phyloP scores from a whole-genome alignment of 2,113 vertebrate species.

The Canis aureus region DNA sequence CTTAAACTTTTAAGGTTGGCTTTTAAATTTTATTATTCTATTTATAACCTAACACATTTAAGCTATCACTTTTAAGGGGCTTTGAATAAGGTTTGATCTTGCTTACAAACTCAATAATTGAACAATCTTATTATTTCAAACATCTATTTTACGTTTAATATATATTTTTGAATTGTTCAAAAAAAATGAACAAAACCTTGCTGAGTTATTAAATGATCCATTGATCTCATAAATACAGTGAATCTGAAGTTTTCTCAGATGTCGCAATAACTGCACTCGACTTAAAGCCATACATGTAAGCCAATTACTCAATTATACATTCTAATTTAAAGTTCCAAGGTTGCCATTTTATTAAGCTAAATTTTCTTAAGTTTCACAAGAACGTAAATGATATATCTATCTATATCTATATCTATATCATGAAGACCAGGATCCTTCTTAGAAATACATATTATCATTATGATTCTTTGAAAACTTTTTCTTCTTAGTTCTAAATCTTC shows the following conservation, averaged over 20 bases:
- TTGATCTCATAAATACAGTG: background rate
- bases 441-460: background rate
- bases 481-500: conserved; percentile 18
- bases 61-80: conserved; percentile 7
- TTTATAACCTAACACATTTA: background rate
- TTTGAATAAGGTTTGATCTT: conserved; percentile 9
- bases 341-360: conserved; percentile 27
- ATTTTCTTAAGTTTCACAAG: conserved; percentile 11
- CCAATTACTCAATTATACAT: background rate
- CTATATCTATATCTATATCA: background rate
- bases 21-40: background rate
- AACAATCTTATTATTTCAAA: background rate
- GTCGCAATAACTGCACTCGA: background rate
- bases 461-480: conserved; percentile 20
- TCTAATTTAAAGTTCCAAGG: conserved; percentile 18
- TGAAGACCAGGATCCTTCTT: conserved; percentile 2
- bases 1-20: conserved; percentile 19
- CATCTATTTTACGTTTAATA: background rate
- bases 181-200: background rate
- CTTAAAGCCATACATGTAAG: background rate
- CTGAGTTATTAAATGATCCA: conserved; percentile 12
- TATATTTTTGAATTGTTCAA: conserved; percentile 40
- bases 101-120: background rate
- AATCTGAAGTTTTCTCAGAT: conserved; percentile 34
- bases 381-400: background rate